Evolutionary conservation across 2,888 invertebrate genomes (phyloP).

Genomic region (Drosophila cracens): DNA sequence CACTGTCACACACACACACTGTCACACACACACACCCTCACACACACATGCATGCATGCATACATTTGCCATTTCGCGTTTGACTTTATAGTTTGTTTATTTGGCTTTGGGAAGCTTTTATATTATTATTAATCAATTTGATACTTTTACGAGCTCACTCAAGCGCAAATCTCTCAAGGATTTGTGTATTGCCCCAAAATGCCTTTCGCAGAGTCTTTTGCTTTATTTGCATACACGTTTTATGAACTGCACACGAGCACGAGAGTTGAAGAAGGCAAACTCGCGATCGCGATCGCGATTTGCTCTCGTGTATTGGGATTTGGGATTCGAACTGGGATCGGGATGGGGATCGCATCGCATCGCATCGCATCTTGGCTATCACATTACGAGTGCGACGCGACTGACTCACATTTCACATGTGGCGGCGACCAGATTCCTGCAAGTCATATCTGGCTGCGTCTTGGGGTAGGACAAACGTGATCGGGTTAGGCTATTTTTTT

Average conservation of each 20-base stretch:
- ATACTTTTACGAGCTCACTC: conserved; percentile 79
- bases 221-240: conserved; percentile 74
- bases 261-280: conserved; percentile 19
- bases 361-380: conserved; percentile 60
- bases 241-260: conserved; percentile 61
- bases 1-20: background rate
- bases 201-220: conserved; percentile 35
- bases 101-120: conserved; percentile 58
- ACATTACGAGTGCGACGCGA: conserved; percentile 64
- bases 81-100: conserved; percentile 64
- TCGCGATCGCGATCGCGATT: conserved; percentile 35
- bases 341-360: conserved; percentile 55
- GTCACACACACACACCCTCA: background rate
- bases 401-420: conserved; percentile 79
- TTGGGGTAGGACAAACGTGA: conserved; percentile 56
- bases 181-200: conserved; percentile 54
- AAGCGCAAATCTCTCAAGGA: conserved; percentile 75
- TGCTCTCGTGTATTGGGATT: conserved; percentile 19
- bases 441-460: conserved; percentile 62
- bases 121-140: conserved; percentile 81
- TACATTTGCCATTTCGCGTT: conserved; percentile 37
- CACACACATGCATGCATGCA: background rate
- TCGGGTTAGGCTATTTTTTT: conserved; percentile 1
- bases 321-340: conserved; percentile 28
- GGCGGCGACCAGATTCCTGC: conserved; percentile 66